These are phyloP conservation scores for Siniperca scherzeri DNA, from an alignment of 2,797 vertebrate genomes.

Conservation along the genomic window DNA sequence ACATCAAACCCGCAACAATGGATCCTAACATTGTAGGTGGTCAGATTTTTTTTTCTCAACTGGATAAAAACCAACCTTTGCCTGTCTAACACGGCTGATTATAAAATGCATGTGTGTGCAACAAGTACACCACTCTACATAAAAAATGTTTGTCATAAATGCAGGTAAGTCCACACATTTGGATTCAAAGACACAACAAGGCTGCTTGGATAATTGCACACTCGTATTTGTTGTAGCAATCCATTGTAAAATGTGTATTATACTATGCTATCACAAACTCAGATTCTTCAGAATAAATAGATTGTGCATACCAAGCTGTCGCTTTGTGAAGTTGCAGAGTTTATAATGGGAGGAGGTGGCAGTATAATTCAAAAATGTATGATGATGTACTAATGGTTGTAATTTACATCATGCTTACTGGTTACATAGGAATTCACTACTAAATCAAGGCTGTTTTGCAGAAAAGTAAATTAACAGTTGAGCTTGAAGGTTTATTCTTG, in stretches of 20 bases:
- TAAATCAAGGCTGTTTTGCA: neutral
- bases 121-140: no score
- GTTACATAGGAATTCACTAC: neutral
- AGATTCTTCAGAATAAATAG: no score
- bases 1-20: neutral
- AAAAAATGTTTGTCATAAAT: no score
- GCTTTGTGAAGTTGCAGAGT: no score
- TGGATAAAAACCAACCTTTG: neutral
- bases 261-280: neutral
- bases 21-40: neutral
- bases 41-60: neutral
- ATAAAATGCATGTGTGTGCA: neutral
- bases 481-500: neutral
- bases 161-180: neutral
- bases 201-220: neutral
- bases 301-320: no score
- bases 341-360: neutral
- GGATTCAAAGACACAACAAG: neutral
- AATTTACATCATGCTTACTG: neutral
- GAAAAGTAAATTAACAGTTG: neutral
- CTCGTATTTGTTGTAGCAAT: neutral
- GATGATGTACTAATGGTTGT: neutral
- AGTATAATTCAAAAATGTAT: neutral
- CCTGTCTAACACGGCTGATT: neutral
- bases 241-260: neutral